Conservation (phyloP, 92 coral and sea anemone genomes). For the Desmophyllum pertusum region DNA sequence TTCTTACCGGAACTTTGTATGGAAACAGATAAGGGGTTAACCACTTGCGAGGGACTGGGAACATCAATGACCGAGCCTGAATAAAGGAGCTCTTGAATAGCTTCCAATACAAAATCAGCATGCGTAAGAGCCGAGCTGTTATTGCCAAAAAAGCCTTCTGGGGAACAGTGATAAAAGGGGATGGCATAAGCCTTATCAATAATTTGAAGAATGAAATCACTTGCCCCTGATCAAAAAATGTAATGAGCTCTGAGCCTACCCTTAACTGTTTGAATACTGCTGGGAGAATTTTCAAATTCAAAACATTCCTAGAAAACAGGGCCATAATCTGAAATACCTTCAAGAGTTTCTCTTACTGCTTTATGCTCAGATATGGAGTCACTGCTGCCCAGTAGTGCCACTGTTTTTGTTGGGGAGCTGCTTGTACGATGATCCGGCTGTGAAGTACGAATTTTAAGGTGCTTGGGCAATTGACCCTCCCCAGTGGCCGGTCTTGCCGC, state of each 20-base stretch:
- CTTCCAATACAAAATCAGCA: conserved; percentile 32
- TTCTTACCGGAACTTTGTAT: conserved; percentile 7
- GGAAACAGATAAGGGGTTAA: conserved; percentile 28
- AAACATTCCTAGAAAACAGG: neutral
- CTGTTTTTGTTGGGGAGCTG: neutral
- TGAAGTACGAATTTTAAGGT: neutral
- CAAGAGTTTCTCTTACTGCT: neutral
- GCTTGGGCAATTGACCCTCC: neutral
- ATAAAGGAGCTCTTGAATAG: conserved; percentile 22
- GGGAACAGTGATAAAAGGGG: neutral
- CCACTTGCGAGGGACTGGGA: conserved; percentile 10
- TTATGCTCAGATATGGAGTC: neutral
- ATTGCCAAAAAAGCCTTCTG: neutral
- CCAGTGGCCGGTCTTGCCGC: no score
- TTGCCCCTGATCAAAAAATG: neutral
- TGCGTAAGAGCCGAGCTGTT: no score
- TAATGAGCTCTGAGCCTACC: conserved; percentile 13
- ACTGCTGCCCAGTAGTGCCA: neutral
- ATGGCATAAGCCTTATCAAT: no score
- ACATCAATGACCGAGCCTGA: conserved; percentile 19
- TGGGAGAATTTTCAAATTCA: neutral
- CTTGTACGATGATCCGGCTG: neutral
- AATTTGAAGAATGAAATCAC: no score
- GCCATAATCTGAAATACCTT: neutral
- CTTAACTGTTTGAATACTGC: neutral